Base-by-base conservation (phyloP, 1,140 invertebrate genomes). In the Bombus confusus region DNA sequence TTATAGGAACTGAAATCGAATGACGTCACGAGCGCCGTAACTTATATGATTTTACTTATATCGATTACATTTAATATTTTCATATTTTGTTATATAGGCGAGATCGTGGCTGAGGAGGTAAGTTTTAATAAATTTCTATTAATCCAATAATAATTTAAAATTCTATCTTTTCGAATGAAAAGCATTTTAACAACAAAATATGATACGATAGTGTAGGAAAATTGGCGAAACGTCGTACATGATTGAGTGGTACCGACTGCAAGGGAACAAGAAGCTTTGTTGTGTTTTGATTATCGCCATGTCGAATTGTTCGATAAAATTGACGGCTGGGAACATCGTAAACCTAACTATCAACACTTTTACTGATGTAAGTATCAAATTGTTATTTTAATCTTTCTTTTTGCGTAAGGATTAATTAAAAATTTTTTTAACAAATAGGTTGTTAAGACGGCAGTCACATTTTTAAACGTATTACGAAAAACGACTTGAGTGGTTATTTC, bases 31-130 rank as follows among this genome's bases (percentile, higher is more conserved):
- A 86, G 69, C 31, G 47, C 74, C 0, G 69, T 88, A 28, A 92
- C 90, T 1, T 90, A 82, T 72, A 39, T 31, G 43, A 37, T 88
- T 31, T 37, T 92, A 10, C 66, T 91, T 22, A 22, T 74, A 37
- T 92, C 91, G 2, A 71, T 91, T 37, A 81, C 64, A 1, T 91
- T 91, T 3, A 93, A 92, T 83, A 88, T 92, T 71, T 92, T 91
- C 57, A 91, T 93, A 85, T 88, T 90, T 73, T 92, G 91, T 77
- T 90, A 92, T 47, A 92, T 93, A 31, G 91, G 91, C 13, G 91
- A 92, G 37, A 64, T 90, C 22, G 77, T 92, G 1, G 77, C 84
- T 0, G 85, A 92, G 18, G 87, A 91, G 80, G 92, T 91, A 85
- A n/a, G 39, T 72, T 28, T 8, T 18, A 76, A 28, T 76, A 4